These are phyloP conservation scores for Hylia prasina DNA, from an alignment of 2,113 vertebrate genomes.

Conservation along the genomic window DNA sequence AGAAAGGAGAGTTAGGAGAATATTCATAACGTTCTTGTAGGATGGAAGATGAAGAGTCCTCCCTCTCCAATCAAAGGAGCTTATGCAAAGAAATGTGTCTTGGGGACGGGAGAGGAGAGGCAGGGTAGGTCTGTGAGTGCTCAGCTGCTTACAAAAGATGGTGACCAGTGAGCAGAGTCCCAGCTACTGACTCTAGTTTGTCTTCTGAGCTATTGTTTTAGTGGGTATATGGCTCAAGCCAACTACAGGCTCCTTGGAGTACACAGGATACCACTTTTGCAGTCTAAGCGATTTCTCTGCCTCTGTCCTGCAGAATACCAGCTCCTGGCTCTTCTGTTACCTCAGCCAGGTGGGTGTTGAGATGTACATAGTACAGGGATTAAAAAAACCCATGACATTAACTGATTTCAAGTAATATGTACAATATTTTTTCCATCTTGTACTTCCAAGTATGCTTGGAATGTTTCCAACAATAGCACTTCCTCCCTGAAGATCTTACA, in stretches of 20 bases:
- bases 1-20: neutral
- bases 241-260: neutral
- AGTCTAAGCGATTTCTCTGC: neutral
- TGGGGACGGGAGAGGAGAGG: neutral
- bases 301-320: neutral
- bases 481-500: neutral
- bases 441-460: neutral
- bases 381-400: neutral
- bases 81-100: neutral
- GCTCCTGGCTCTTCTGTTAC: neutral
- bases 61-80: neutral
- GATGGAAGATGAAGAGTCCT: neutral
- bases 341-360: neutral
- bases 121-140: neutral
- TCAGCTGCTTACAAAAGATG: neutral
- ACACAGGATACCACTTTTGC: neutral
- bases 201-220: neutral
- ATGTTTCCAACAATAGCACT: neutral
- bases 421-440: neutral
- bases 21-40: neutral
- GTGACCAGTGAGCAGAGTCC: neutral
- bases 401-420: neutral
- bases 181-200: neutral
- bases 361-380: neutral
- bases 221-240: neutral